Conservation (phyloP, 2,113 vertebrate species). For the Crotalus helleri region DNA sequence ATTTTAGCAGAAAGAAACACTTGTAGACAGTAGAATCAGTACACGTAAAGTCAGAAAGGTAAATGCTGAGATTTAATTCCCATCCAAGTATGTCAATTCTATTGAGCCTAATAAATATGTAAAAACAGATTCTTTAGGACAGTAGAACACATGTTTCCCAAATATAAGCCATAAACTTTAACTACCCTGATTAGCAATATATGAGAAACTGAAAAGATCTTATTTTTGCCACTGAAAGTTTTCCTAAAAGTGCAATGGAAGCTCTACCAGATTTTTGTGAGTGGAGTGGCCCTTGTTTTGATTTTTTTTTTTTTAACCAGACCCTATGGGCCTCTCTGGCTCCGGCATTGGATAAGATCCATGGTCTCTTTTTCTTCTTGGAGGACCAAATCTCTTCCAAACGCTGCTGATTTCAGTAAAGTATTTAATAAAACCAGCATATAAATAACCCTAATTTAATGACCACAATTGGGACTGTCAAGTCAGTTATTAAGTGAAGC, state of each 20-base stretch:
- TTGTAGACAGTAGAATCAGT: slow-evolving; percentile 13
- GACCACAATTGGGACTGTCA: background rate
- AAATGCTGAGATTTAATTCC: background rate
- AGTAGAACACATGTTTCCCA: background rate
- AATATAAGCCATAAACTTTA: background rate
- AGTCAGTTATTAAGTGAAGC: background rate
- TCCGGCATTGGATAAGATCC: background rate
- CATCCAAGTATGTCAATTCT: background rate
- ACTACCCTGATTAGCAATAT: background rate
- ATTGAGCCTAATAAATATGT: background rate
- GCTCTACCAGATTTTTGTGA: background rate
- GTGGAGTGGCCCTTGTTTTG: background rate
- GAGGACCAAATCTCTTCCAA: background rate
- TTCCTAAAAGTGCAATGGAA: background rate
- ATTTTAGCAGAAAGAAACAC: slow-evolving; percentile 20
- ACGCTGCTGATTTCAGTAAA: background rate
- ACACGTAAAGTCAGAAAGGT: slow-evolving; percentile 15
- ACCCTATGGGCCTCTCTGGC: too few species aligned
- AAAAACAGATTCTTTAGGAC: background rate
- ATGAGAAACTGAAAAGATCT: background rate
- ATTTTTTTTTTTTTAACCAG: background rate
- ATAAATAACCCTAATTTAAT: background rate
- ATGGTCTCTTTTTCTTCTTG: background rate
- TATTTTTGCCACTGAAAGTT: background rate
- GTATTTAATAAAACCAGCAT: background rate